These are phyloP conservation scores for Tanypteryx hageni DNA, from an alignment of 2,888 invertebrate genomes.

Conservation along the genomic window DNA sequence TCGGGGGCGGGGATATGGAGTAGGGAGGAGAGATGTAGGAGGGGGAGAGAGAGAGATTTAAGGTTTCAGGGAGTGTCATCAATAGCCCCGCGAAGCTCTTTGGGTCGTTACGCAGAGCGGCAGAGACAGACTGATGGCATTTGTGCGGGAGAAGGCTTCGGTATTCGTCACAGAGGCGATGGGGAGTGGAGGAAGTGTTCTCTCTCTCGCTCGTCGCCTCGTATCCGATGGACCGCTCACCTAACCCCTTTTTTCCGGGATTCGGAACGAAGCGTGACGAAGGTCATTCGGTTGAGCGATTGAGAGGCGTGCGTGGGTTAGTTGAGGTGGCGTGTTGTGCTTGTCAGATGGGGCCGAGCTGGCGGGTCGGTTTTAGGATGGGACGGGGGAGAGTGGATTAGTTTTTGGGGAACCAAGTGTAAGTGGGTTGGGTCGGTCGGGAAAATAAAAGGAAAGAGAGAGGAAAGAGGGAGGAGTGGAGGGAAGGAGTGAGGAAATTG, in stretches of 20 bases:
- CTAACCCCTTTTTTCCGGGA: not conserved
- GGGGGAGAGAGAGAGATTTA: not conserved
- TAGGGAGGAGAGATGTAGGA: not conserved
- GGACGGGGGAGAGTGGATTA: not conserved
- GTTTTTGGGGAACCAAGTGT: not conserved
- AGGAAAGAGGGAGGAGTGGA: not conserved
- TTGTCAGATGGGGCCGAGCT: too few relatives aligned
- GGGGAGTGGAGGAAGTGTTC: too few relatives aligned
- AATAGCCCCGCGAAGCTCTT: not conserved
- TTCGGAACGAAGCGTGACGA: not conserved
- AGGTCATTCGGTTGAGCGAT: conserved; percentile 22
- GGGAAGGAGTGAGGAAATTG: not conserved
- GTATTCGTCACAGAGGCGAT: too few relatives aligned
- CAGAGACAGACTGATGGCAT: not conserved
- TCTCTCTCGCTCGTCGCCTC: not conserved
- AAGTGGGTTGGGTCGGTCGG: not conserved
- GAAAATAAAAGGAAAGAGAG: not conserved
- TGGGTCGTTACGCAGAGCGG: not conserved
- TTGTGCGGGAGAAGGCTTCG: not conserved
- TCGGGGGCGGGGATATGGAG: not conserved
- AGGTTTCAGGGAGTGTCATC: not conserved
- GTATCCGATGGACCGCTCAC: not conserved
- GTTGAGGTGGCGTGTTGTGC: too few relatives aligned
- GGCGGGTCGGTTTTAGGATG: not conserved
- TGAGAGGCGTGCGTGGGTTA: not conserved